phyloP scores from a whole-genome alignment of 2,113 vertebrate species.

The Oceanites oceanicus region DNA sequence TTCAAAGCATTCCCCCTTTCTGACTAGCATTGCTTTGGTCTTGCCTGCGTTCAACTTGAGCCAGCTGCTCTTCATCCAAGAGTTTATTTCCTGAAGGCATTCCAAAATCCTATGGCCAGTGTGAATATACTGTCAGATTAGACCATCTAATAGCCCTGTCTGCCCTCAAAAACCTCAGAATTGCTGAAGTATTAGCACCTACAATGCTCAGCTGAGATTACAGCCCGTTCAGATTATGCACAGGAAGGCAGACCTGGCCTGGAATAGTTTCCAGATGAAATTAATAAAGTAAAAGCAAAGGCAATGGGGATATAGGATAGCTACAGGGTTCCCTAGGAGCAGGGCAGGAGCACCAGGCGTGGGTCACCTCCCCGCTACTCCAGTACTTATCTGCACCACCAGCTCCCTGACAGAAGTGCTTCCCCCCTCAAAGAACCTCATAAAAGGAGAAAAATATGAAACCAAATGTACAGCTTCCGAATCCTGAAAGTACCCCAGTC shows the following conservation, averaged over 20 bases:
- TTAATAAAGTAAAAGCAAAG: neutral
- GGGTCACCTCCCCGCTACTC: neutral
- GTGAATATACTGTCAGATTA: conserved; percentile 31
- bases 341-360: neutral
- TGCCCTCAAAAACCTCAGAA: conserved; percentile 17
- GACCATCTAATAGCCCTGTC: conserved; percentile 1
- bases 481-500: neutral
- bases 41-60: conserved; percentile 41
- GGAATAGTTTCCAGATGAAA: neutral
- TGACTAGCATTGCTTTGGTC: conserved; percentile 57
- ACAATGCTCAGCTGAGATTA: conserved; percentile 8
- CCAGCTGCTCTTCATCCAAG: conserved; percentile 60
- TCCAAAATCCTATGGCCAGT: conserved; percentile 41
- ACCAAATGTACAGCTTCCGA: neutral
- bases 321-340: neutral
- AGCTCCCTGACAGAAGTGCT: neutral
- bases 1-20: conserved; percentile 63
- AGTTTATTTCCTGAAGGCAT: conserved; percentile 48
- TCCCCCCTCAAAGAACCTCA: neutral
- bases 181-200: neutral
- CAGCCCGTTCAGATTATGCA: neutral
- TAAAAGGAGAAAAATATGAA: neutral
- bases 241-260: neutral
- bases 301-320: neutral
- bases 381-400: neutral